Percentiles rank a stretch among this genome's conserved stretches.
Conservation (phyloP, 2,113 vertebrate species). For the Ardeotis arabs region DNA sequence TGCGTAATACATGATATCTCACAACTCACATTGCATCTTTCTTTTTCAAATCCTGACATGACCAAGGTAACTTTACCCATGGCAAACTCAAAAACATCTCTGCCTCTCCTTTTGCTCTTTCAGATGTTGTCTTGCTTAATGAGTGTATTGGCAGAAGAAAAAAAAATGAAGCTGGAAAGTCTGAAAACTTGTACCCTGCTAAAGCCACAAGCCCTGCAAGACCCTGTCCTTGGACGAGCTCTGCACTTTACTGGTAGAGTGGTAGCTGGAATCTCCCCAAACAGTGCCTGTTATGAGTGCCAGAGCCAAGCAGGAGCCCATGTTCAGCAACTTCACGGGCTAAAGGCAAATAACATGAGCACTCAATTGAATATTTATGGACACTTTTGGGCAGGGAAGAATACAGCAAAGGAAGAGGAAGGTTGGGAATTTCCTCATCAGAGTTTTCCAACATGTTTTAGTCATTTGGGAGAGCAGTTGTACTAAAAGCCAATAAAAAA, state of each 20-base stretch:
- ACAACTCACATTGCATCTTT: not conserved
- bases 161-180: not conserved
- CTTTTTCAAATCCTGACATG: not conserved
- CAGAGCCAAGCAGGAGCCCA: not conserved
- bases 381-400: not conserved
- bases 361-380: not conserved
- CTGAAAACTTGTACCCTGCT: not conserved
- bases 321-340: not conserved
- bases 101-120: not conserved
- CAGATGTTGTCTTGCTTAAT: not conserved
- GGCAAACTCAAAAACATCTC: not conserved
- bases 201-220: not conserved
- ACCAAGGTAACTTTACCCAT: not conserved
- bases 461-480: not conserved
- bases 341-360: not conserved
- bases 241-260: not conserved
- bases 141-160: not conserved
- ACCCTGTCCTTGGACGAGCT: not conserved
- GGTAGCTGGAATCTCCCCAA: not conserved
- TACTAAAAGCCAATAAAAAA: not conserved
- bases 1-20: not conserved
- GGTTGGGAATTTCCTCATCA: not conserved
- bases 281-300: not conserved
- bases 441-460: not conserved
- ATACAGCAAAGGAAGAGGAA: not conserved